phyloP scores from a whole-genome alignment of 2,797 vertebrate genomes.

The Gymnopithys bicolor region DNA sequence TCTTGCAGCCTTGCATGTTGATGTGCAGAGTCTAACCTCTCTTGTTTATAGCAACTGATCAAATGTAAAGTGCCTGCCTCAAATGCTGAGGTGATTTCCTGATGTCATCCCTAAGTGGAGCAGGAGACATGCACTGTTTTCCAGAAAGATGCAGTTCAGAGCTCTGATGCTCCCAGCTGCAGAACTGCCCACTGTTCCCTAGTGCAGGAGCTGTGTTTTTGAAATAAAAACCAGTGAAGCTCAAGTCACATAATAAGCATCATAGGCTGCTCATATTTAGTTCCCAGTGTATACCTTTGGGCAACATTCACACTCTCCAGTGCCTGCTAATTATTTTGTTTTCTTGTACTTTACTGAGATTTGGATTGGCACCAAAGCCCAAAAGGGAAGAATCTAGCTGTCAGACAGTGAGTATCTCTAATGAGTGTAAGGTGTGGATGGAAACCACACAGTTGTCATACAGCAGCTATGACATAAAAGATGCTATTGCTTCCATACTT shows the following conservation, averaged over 20 bases:
- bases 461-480: constrained; percentile 52
- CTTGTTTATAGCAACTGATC: not conserved
- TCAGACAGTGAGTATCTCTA: constrained; percentile 66
- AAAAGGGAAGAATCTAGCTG: constrained; percentile 60
- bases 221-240: not conserved
- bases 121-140: fast-evolving
- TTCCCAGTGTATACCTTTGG: constrained; percentile 21
- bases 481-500: constrained; percentile 48
- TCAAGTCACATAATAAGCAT: not conserved
- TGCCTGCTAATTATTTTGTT: constrained; percentile 66
- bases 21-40: not conserved
- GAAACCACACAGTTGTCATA: constrained; percentile 49
- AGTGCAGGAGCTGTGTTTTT: not conserved
- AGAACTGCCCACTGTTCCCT: not conserved
- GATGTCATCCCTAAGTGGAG: not conserved
- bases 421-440: constrained; percentile 58
- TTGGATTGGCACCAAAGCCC: constrained; percentile 63
- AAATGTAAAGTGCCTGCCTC: not conserved
- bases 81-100: not conserved
- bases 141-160: not conserved
- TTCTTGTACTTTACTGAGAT: constrained; percentile 61
- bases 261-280: not conserved
- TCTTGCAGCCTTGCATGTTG: not conserved
- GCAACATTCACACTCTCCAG: constrained; percentile 40
- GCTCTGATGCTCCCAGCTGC: not conserved